These are phyloP conservation scores for Odiellus spinosus DNA, from an alignment of 2,888 invertebrate species.

Conservation along the genomic window DNA sequence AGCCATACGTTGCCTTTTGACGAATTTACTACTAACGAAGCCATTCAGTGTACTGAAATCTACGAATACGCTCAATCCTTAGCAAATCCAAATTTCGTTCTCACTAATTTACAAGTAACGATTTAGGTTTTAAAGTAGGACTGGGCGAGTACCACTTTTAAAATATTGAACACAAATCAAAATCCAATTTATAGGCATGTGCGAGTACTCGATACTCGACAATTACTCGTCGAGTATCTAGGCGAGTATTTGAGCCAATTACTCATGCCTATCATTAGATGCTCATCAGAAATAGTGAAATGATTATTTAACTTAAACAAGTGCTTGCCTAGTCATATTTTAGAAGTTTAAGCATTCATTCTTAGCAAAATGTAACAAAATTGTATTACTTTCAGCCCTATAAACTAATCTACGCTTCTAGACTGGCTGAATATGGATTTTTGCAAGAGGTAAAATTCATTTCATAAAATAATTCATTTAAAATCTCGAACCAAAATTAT, in stretches of 20 bases:
- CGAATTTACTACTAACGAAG: slow-evolving; percentile 58
- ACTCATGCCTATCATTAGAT: no score
- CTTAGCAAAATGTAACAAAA: neutral
- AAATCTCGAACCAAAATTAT: no score
- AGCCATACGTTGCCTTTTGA: slow-evolving; percentile 35
- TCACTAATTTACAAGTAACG: neutral
- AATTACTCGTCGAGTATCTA: no score
- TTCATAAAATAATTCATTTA: neutral
- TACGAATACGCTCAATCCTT: slow-evolving; percentile 82
- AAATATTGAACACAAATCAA: no score
- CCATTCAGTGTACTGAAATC: slow-evolving; percentile 85
- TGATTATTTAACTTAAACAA: neutral
- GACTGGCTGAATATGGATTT: slow-evolving; percentile 60
- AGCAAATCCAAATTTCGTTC: slow-evolving; percentile 27
- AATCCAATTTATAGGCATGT: no score
- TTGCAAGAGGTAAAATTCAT: slow-evolving; percentile 44
- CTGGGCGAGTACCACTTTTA: no score
- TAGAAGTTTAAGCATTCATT: slow-evolving; percentile 5
- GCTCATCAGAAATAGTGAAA: no score
- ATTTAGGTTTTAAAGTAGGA: no score
- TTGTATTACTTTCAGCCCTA: slow-evolving; percentile 44
- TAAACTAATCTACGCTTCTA: slow-evolving; percentile 62
- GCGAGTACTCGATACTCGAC: no score
- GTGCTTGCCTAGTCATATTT: neutral
- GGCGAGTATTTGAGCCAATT: no score